Evolutionary conservation across 2,113 vertebrate genomes (phyloP).

Genomic region (Muscicapa adusta): DNA sequence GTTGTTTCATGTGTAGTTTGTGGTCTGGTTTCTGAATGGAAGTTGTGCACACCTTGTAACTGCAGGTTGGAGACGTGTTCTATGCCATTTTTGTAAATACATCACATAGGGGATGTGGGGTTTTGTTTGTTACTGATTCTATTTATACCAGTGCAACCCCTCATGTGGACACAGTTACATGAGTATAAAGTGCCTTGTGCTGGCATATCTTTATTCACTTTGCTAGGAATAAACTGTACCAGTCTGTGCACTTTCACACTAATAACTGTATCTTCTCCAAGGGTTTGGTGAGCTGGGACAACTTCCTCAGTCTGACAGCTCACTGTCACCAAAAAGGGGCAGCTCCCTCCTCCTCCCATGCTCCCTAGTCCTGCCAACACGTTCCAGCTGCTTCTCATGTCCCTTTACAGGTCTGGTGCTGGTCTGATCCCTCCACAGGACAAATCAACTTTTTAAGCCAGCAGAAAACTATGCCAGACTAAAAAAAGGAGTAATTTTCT

Average conservation of each 20-base stretch:
- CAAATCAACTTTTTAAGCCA: background rate
- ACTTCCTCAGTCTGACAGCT: background rate
- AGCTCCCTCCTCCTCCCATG: background rate
- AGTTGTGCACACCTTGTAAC: background rate
- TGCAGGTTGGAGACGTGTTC: background rate
- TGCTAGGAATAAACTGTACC: background rate
- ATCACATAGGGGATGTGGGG: background rate
- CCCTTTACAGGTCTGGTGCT: background rate
- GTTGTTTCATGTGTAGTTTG: conserved; percentile 11
- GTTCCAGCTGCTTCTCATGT: background rate
- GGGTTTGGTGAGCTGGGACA: background rate
- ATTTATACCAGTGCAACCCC: background rate
- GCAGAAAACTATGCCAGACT: background rate
- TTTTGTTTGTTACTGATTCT: background rate
- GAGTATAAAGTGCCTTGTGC: conserved; percentile 45
- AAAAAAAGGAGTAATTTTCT: background rate
- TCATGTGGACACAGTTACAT: conserved; percentile 26
- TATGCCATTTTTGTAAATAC: background rate
- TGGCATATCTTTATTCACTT: conserved; percentile 29
- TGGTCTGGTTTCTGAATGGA: background rate
- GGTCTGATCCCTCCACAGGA: background rate
- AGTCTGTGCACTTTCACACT: background rate
- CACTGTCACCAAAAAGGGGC: background rate
- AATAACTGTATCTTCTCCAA: conserved; percentile 34
- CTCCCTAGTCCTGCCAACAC: background rate